phyloP scores from a whole-genome alignment of 2,888 invertebrate species.

The Orchestes rusci region DNA sequence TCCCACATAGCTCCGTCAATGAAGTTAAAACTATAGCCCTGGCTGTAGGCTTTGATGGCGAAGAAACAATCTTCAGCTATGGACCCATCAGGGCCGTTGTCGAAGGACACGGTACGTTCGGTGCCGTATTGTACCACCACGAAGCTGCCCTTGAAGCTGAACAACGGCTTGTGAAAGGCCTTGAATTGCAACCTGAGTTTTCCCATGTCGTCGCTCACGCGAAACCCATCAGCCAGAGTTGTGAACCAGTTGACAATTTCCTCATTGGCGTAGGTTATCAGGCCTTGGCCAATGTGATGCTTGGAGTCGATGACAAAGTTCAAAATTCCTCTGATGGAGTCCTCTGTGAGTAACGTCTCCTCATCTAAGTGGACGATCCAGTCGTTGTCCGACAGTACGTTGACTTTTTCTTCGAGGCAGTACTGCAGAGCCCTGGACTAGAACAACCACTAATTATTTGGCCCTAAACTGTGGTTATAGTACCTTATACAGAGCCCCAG shows the following conservation, averaged over 20 bases:
- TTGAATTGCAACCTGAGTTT: slow-evolving; percentile 88
- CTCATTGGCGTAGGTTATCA: slow-evolving; percentile 94
- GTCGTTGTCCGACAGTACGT: slow-evolving; percentile 75
- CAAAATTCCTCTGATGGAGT: slow-evolving; percentile 71
- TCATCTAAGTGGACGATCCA: slow-evolving; percentile 98
- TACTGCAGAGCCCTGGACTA: slow-evolving; percentile 76
- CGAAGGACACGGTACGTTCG: slow-evolving; percentile 86
- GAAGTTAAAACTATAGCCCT: slow-evolving; percentile 90
- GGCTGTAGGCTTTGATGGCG: slow-evolving; percentile 87
- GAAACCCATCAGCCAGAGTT: slow-evolving; percentile 89
- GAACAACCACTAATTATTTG: no score
- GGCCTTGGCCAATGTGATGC: slow-evolving; percentile 87
- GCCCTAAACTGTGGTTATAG: neutral
- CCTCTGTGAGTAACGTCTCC: slow-evolving; percentile 89
- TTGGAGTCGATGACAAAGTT: slow-evolving; percentile 93
- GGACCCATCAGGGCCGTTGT: slow-evolving; percentile 93
- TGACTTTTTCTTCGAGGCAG: slow-evolving; percentile 86
- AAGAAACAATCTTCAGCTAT: slow-evolving; percentile 97
- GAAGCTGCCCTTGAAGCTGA: slow-evolving; percentile 97
- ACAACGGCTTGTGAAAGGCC: slow-evolving; percentile 87
- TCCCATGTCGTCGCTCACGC: slow-evolving; percentile 97
- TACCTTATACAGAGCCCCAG: slow-evolving; percentile 10
- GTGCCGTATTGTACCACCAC: slow-evolving; percentile 71
- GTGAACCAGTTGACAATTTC: slow-evolving; percentile 95
- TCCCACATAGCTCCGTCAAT: slow-evolving; percentile 99